These are phyloP conservation scores for Indicator maculatus DNA, from an alignment of 2,113 vertebrate species.

Conservation along the genomic window DNA sequence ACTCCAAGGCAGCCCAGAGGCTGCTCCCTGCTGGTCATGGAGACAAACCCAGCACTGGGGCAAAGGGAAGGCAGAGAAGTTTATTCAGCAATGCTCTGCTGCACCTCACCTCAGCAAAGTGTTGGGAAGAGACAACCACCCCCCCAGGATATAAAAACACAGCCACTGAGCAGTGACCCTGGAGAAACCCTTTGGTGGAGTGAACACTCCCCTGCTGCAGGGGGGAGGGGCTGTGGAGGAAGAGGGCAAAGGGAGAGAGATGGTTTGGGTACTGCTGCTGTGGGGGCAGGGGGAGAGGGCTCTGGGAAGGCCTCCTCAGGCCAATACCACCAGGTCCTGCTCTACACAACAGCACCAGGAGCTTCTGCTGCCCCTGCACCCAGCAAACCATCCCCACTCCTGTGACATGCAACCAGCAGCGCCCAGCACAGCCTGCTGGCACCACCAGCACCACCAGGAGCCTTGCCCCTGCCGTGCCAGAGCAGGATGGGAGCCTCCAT, in stretches of 20 bases:
- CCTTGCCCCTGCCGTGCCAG: neutral
- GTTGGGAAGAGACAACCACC: constrained; percentile 17
- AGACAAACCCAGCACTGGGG: neutral
- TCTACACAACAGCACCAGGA: neutral
- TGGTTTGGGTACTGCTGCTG: neutral
- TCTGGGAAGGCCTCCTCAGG: neutral
- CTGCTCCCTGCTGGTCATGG: neutral
- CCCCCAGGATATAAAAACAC: constrained; percentile 21
- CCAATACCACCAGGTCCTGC: neutral
- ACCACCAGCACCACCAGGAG: neutral
- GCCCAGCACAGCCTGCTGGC: neutral
- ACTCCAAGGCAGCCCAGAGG: neutral
- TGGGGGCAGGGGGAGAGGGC: neutral
- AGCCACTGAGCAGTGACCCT: constrained; percentile 17
- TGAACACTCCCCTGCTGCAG: constrained; percentile 38
- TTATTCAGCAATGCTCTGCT: constrained; percentile 64
- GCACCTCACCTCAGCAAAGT: neutral
- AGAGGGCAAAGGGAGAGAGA: neutral
- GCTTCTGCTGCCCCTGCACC: neutral
- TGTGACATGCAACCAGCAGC: neutral
- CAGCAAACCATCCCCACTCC: neutral
- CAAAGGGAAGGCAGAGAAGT: constrained; percentile 58
- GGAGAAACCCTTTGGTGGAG: constrained; percentile 33
- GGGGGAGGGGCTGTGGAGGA: neutral
- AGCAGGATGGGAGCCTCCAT: neutral